Evolutionary conservation across 2,888 invertebrate genomes (phyloP), one percentile per base, ranked within the genome.

Genomic region (Vannuccia rotundouncinata): DNA sequence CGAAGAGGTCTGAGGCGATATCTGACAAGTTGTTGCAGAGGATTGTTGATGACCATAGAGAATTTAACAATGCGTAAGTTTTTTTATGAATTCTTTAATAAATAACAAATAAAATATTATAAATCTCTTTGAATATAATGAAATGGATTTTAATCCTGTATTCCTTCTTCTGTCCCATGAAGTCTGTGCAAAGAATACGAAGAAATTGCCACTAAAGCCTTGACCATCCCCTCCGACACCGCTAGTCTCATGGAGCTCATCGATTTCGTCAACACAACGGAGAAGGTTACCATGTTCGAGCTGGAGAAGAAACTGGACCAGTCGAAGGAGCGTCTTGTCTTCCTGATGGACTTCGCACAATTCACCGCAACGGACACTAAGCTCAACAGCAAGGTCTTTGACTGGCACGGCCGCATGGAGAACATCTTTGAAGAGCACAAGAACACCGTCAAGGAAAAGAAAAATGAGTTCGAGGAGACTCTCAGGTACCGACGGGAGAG

Each of bases 171-270:
- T n/a, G n/a, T n/a, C n/a, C n/a, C n/a, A n/a, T n/a, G n/a, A n/a
- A 94, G 94, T 75, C 90, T 95, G 80, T 93, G 92, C 81, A 93
- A 93, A 79, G 94, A 95, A 84, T 96, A 95, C 87, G 91, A 93
- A 83, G 87, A 87, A 22, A 94, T 95, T 82, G 91, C 93, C 0
- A 92, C 92, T 82, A 92, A 91, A 83, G 91, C 94, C 0, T 88
- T 95, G 59, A 92, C 92, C 0, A 90, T 92, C 0, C 96, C 97
- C 0, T 90, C 90, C 5, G 92, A 93, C 86, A 96, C 96, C 0
- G 92, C 92, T 0, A 93, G 94, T 82, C 88, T 97, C 76, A 94
- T 95, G 92, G 91, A 91, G 0, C 89, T 95, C 5, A 92, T 92
- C 82, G 91, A 84, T n/a, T 95, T 92, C 88, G 92, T 92, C 73